Evolutionary conservation across 2,888 invertebrate genomes (phyloP), one percentile per base, ranked within the genome.

Genomic region (Baronia brevicornis): DNA sequence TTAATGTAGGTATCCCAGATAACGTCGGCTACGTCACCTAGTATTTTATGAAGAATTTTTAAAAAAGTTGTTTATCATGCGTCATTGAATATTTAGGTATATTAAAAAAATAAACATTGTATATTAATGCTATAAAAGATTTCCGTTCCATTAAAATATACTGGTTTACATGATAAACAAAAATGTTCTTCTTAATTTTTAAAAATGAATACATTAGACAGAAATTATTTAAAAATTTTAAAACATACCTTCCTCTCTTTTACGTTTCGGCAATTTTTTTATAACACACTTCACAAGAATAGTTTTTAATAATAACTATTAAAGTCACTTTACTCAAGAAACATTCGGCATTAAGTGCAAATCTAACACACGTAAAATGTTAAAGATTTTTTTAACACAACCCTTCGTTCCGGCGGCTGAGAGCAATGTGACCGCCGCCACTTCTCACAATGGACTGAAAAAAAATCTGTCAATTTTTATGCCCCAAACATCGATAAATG

Each of bases 391-490:
- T 68, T 64, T 54, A 22, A 43, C 52, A 64, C 73, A 73, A 73
- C 72, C 68, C 66, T 70, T 67, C 66, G 54, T 30, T 41, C 27
- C 52, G 45, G 50, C 42, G 43, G 51, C 48, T 43, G 50, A 48
- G 43, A 50, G 25, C 51, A 48, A 63, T 71, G 56, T 70, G 65
- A 42, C 50, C 62, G 50, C 46, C 42, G 23, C 57, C 41, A 54
- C 62, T 51, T 55, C 69, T 67, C 66, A 71, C 75, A 73, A 72
- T 71, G 67, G 64, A 85, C 85, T 84, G 79, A 79, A 84, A 84
- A 84, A 65, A 84, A 84, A 74, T 74, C 82, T 79, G 80, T 80
- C 84, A 84, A 84, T 84, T 85, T 85, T 84, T 84, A 84, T 79
- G 77, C 73, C 70, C 71, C 74, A 65, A 79, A 75, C 82, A 80